Evolutionary conservation across 2,888 invertebrate species (phyloP).

Genomic region (Orthosia cruda): DNA sequence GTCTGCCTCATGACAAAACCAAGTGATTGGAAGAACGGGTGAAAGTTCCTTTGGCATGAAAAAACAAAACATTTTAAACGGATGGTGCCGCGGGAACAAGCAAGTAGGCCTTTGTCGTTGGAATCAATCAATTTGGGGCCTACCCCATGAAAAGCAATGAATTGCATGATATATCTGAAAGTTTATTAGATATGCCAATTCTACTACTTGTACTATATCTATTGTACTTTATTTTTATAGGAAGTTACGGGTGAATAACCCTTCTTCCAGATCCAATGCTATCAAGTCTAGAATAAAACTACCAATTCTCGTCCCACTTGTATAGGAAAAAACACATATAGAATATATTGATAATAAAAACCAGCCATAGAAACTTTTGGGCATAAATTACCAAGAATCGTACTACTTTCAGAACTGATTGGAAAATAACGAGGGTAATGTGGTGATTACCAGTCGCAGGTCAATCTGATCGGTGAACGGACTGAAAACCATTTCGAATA

Average conservation of each 20-base stretch:
- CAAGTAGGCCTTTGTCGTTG: too few species aligned
- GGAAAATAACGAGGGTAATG: constrained; percentile 28
- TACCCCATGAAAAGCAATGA: neutral
- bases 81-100: too few species aligned
- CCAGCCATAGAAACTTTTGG: constrained; percentile 34
- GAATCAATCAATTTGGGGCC: too few species aligned
- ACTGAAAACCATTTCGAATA: neutral
- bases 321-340: constrained; percentile 42
- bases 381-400: constrained; percentile 35
- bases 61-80: too few species aligned
- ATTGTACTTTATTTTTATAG: neutral
- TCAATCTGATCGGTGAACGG: constrained; percentile 39
- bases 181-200: too few species aligned
- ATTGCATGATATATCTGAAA: too few species aligned
- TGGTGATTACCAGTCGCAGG: constrained; percentile 16
- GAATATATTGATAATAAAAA: constrained; percentile 17
- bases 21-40: too few species aligned
- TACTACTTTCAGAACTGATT: constrained; percentile 34
- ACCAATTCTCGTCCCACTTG: neutral
- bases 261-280: neutral
- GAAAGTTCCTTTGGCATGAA: too few species aligned
- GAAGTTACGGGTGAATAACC: neutral
- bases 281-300: neutral
- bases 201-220: too few species aligned
- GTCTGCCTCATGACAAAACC: too few species aligned